Base-by-base conservation (phyloP, 1,140 invertebrate species). In the Atta colombica region DNA sequence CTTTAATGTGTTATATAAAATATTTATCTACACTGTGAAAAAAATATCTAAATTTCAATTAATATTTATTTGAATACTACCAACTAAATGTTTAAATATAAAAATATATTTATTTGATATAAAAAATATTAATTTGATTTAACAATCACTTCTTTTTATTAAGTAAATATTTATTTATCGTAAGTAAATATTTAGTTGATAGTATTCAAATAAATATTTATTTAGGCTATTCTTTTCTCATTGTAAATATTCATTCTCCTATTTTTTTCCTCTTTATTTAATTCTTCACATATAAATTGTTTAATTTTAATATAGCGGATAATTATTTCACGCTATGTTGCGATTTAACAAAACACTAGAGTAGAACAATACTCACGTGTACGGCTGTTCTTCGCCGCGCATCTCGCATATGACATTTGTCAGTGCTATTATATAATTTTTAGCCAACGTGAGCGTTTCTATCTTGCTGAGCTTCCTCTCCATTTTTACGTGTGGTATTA, bases 341-440 rank as follows among this genome's bases (percentile, higher is more conserved):
- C 53, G 12, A 21, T 78, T 66, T 65, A 16, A 49, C 14, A 55
- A 45, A 45, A 61, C 3, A n/a, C 10, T 25, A 0, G 45, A 18
- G 6, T 60, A 31, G 18, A 75, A 58, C 12, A 7, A 58, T 88
- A 95, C 95, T 95, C 91, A 96, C 95, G 95, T 96, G 94, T 97
- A 97, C 68, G 97, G 96, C 85, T 96, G 96, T 69, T 96, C 96
- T 88, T 97, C 97, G 69, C 97, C 97, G 78, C 97, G 95, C 96
- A 98, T 97, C 90, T 97, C 97, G 94, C 97, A 98, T 93, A 98
- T 98, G 86, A 98, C 97, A 95, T 98, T 98, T 69, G 98, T 98
- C 88, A 98, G 96, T 39, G 98, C 98, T 96, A 98, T 98, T 93
- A 98, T 98, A 94, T 98, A 98, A 96, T 98, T 98, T 95, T 98